These are phyloP conservation scores for Morone chrysops DNA, from an alignment of 2,113 vertebrate genomes.

Conservation along the genomic window DNA sequence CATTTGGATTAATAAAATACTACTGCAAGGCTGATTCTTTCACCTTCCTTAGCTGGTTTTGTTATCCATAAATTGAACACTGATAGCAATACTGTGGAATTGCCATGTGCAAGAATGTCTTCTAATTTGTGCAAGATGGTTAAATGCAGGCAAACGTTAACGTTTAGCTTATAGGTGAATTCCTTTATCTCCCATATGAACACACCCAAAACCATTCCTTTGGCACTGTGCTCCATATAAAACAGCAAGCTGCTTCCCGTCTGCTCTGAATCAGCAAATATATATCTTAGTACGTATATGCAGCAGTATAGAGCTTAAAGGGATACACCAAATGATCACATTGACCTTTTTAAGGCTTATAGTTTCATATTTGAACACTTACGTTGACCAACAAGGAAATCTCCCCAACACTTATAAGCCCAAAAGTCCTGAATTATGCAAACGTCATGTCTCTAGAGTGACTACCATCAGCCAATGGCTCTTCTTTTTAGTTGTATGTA, in stretches of 20 bases:
- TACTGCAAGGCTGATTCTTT: neutral
- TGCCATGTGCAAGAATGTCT: neutral
- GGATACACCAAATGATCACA: neutral
- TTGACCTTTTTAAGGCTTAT: neutral
- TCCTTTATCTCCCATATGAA: slow-evolving; percentile 30
- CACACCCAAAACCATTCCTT: slow-evolving; percentile 40
- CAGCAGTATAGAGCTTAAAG: slow-evolving; percentile 9
- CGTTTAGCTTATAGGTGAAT: slow-evolving; percentile 35
- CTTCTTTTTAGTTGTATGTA: neutral
- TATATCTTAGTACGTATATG: slow-evolving; percentile 6
- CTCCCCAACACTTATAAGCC: neutral
- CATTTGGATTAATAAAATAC: neutral
- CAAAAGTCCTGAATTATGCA: neutral
- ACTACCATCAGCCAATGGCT: neutral
- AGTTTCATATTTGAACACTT: neutral
- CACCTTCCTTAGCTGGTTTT: neutral
- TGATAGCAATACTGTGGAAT: neutral
- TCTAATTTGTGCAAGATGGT: neutral
- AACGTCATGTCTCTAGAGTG: neutral
- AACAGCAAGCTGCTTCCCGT: slow-evolving; percentile 45
- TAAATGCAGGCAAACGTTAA: slow-evolving; percentile 9
- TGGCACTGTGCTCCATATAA: slow-evolving; percentile 48
- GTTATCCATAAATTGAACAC: neutral
- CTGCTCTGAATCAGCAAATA: slow-evolving; percentile 55
- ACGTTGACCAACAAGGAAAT: neutral